A percentile compares a stretch with the other conserved stretches of the same genome.
These are phyloP conservation scores for Anadara kagoshimensis DNA, from an alignment of 1,140 invertebrate species.

Conservation along the genomic window DNA sequence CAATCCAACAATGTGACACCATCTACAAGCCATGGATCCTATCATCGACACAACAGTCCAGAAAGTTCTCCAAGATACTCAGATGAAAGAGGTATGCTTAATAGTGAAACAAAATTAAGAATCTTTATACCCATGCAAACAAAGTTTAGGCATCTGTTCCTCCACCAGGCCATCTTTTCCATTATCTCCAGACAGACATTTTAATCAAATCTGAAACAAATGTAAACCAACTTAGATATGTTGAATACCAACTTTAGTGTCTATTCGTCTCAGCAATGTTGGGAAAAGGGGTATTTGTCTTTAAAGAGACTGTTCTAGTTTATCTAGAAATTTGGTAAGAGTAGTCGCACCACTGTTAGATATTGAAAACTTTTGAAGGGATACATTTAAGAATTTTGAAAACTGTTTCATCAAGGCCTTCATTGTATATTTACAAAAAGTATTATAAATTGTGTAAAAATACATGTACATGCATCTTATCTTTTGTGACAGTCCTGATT, in stretches of 20 bases:
- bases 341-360: no score
- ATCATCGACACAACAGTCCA: conserved; percentile 57
- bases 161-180: no score
- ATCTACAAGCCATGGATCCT: conserved; percentile 24
- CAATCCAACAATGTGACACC: conserved; percentile 32
- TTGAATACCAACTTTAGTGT: neutral
- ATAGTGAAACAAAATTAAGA: neutral
- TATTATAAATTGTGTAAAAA: no score
- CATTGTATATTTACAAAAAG: no score
- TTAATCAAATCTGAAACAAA: neutral
- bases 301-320: no score
- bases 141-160: neutral
- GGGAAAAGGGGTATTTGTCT: no score
- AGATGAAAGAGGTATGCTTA: conserved; percentile 63
- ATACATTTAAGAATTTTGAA: no score
- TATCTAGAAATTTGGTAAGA: no score
- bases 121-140: neutral
- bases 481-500: no score
- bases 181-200: neutral
- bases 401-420: no score
- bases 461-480: no score
- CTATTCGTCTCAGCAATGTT: neutral
- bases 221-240: neutral
- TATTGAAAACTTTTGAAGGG: no score
- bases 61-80: conserved; percentile 56